Evolutionary conservation across 2,113 vertebrate species (phyloP).

Genomic region (Entelurus aequoreus): DNA sequence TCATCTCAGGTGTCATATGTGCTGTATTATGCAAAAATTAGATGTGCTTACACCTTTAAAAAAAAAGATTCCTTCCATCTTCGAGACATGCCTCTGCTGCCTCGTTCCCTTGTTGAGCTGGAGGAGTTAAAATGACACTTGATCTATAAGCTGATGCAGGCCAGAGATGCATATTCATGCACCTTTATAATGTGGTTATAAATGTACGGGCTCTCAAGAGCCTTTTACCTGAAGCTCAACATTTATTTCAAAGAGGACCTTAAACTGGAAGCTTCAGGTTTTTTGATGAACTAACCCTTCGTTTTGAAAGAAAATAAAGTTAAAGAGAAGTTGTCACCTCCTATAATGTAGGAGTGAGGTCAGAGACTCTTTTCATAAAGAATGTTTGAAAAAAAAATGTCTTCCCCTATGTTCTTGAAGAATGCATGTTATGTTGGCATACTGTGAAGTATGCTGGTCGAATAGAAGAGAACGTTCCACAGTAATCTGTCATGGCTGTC

Average conservation of each 20-base stretch:
- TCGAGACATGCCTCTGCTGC: constrained; percentile 45
- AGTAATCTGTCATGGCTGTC: constrained; percentile 26
- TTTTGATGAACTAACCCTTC: constrained; percentile 31
- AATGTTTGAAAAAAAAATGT: constrained; percentile 25
- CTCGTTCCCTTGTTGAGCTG: constrained; percentile 38
- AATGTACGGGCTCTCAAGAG: constrained; percentile 13
- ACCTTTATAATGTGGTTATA: neutral
- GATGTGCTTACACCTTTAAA: constrained; percentile 69
- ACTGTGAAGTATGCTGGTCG: constrained; percentile 1
- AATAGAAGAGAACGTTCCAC: constrained; percentile 16
- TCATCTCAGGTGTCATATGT: constrained; percentile 71
- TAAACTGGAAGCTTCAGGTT: constrained; percentile 14
- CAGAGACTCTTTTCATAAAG: constrained; percentile 32
- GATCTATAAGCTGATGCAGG: constrained; percentile 42
- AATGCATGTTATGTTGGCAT: constrained; percentile 37
- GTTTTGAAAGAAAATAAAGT: constrained; percentile 20
- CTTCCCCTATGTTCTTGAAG: constrained; percentile 33
- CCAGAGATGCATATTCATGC: constrained; percentile 20
- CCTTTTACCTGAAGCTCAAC: constrained; percentile 23
- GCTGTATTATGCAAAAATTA: constrained; percentile 73
- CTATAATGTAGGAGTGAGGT: constrained; percentile 23
- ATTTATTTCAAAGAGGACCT: constrained; percentile 19
- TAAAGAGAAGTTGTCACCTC: constrained; percentile 25
- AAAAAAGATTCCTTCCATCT: constrained; percentile 51
- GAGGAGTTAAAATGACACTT: constrained; percentile 49